Evolutionary conservation across 2,113 vertebrate genomes (phyloP).

Genomic region (Uria aalge): DNA sequence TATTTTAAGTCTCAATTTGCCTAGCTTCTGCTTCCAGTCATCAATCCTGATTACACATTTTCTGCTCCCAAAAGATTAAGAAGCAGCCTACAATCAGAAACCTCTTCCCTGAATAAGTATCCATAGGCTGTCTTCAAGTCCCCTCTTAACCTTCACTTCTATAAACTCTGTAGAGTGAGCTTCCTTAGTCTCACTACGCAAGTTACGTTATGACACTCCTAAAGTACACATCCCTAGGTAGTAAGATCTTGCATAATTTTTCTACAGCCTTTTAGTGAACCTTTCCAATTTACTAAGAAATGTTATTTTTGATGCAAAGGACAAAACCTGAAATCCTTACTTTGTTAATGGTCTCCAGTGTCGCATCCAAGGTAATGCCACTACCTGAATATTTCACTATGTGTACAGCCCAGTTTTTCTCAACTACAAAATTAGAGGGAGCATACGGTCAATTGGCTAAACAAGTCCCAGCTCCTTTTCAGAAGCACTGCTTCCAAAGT

Average conservation of each 20-base stretch:
- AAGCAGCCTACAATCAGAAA: background rate
- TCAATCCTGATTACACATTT: conserved; percentile 12
- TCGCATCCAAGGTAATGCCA: background rate
- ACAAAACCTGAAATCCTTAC: background rate
- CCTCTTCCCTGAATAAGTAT: background rate
- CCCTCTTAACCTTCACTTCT: background rate
- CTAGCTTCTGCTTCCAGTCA: background rate
- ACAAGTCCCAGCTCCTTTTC: background rate
- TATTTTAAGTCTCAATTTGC: conserved; percentile 33
- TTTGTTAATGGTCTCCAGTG: background rate
- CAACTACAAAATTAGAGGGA: background rate
- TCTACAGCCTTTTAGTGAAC: background rate
- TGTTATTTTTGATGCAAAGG: background rate
- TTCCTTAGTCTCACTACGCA: background rate
- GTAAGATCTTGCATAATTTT: background rate
- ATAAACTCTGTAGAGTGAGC: background rate
- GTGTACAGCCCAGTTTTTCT: background rate
- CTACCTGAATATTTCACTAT: background rate
- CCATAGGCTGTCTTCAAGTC: background rate
- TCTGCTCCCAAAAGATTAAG: background rate
- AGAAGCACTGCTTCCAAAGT: background rate
- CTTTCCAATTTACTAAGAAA: background rate
- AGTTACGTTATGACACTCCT: background rate
- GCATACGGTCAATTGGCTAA: background rate
- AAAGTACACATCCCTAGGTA: background rate